phyloP scores from a whole-genome alignment of 1,140 invertebrate species.

The Drosophila ercepeae region DNA sequence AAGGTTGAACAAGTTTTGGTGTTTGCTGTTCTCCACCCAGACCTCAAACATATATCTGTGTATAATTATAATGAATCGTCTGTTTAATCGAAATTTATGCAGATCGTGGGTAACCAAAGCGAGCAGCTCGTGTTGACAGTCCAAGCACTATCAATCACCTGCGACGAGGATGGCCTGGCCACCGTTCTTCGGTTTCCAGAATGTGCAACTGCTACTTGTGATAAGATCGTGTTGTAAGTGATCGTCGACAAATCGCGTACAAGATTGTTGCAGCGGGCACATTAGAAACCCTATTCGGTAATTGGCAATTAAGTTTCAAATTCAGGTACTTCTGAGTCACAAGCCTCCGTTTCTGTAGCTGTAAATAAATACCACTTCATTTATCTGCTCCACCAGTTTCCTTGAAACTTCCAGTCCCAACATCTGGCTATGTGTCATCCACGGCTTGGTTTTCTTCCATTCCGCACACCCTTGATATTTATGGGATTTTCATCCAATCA shows the following conservation, averaged over 20 bases:
- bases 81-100: conserved; percentile 77
- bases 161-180: conserved; percentile 30
- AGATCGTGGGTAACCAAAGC: conserved; percentile 37
- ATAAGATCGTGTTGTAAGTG: conserved; percentile 64
- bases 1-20: conserved; percentile 66
- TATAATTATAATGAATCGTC: conserved; percentile 60
- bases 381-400: conserved; percentile 22
- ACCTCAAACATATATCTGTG: conserved; percentile 14
- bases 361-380: conserved; percentile 68
- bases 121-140: conserved; percentile 67
- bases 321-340: conserved; percentile 24
- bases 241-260: conserved; percentile 56
- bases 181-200: conserved; percentile 21
- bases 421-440: conserved; percentile 41
- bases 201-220: not conserved
- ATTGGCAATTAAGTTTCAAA: conserved; percentile 38
- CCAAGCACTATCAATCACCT: conserved; percentile 52
- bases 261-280: conserved; percentile 25
- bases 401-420: conserved; percentile 19
- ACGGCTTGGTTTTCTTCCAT: conserved; percentile 2
- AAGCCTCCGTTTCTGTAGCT: conserved; percentile 26
- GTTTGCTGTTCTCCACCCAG: conserved; percentile 2
- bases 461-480: conserved; percentile 44
- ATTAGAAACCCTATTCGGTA: conserved; percentile 48
- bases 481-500: conserved; percentile 41